Base-by-base conservation (phyloP, 2,797 vertebrate species). In the Cichlasoma orientale region DNA sequence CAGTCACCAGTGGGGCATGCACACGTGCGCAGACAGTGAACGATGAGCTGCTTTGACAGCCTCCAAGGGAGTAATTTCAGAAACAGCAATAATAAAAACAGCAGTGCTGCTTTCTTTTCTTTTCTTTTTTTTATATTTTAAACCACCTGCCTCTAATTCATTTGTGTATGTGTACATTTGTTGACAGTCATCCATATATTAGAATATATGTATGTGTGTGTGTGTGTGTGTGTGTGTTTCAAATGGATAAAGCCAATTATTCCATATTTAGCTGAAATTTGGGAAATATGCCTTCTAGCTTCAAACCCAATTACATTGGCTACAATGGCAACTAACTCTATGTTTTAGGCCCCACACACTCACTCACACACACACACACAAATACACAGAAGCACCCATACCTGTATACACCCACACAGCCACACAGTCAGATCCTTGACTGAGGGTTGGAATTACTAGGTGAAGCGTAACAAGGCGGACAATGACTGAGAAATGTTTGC, bases 31-130 rank as follows among this genome's bases (percentile, higher is more conserved):
- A 58, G 79, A 58, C 70, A 84, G 82, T 74, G 85, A 88, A 83
- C 52, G 56, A 87, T 85, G 80, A 89, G 89, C 78, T 72, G 89
- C 79, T 90, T 73, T 85, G 89, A 92, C 92, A 86, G 89, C 89
- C 86, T 85, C 88, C 90, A 69, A 91, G 81, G 81, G 91, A 92
- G 90, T 85, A 16, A 86, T 89, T 92, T 90, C 73, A 87, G 89
- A 92, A 92, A 92, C 89, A 85, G 87, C 88, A 92, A 91, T 90
- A 90, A 93, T 79, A 89, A 88, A 68, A 92, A 90, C 88, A 88
- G 83, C 80, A 86, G 84, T 82, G 89, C 81, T 84, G 88, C 85
- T 78, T 82, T 88, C 72, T 85, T 81, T 83, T 76, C 84, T 86
- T 92, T 73, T 83, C 78, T 86, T 72, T 86, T 82, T 89, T 74